Percentiles rank a stretch among this genome's conserved stretches.
phyloP scores from a whole-genome alignment of 1,140 invertebrate species.

The Pseudomyrmex gracilis region DNA sequence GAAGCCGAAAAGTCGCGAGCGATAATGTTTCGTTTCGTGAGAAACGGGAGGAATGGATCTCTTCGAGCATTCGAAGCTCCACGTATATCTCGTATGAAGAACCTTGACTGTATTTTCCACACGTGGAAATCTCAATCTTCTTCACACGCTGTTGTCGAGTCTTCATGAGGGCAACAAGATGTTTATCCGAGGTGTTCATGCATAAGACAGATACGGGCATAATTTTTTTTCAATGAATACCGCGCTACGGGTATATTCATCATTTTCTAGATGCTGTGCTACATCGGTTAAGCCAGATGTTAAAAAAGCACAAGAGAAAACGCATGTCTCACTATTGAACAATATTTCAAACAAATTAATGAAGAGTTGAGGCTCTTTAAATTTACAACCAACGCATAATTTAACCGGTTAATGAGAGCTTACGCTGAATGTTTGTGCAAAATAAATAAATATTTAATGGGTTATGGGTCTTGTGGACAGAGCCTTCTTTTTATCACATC shows the following conservation, averaged over 20 bases:
- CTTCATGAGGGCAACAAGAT: conserved; percentile 70
- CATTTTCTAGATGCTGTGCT: conserved; percentile 43
- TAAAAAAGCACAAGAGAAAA: background rate
- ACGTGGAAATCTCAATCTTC: conserved; percentile 32
- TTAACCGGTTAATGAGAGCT: no score
- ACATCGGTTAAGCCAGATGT: conserved; percentile 40
- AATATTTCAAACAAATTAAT: background rate
- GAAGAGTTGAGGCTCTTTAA: no score
- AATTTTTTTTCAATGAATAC: conserved; percentile 65
- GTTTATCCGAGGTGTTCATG: conserved; percentile 70
- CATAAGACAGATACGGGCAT: conserved; percentile 61
- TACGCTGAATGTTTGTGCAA: no score
- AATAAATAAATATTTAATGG: no score
- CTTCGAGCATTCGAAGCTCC: background rate
- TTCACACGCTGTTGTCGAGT: background rate
- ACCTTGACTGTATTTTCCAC: conserved; percentile 13
- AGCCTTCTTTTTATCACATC: no score
- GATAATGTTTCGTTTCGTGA: background rate
- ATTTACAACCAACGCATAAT: no score
- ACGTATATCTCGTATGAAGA: background rate
- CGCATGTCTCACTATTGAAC: background rate
- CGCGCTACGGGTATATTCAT: conserved; percentile 78
- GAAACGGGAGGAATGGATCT: background rate
- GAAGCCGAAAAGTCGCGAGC: conserved; percentile 30
- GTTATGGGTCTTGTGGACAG: no score